Conservation (phyloP, 2,888 invertebrate species). For the Glaucopsyche alexis region DNA sequence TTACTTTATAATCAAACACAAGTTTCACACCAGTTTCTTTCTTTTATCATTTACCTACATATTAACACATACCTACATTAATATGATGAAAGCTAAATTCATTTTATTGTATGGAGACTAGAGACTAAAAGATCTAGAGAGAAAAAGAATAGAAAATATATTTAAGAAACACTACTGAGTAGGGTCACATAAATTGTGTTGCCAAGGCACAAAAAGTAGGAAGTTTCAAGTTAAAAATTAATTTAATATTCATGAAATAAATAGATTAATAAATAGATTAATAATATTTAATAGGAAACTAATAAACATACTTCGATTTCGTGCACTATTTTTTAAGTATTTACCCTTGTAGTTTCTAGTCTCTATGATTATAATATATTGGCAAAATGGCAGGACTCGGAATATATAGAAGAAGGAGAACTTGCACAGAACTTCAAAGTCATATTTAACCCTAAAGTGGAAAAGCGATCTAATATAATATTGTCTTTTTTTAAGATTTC, state of each 20-base stretch:
- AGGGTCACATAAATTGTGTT: too few relatives aligned
- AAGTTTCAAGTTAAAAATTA: too few relatives aligned
- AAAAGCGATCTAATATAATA: not conserved
- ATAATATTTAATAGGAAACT: not conserved
- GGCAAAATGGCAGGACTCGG: constrained; percentile 9
- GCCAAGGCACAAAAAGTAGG: too few relatives aligned
- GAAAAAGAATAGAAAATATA: not conserved
- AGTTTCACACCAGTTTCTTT: too few relatives aligned
- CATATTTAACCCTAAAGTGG: not conserved
- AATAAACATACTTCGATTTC: too few relatives aligned
- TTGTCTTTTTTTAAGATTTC: not conserved
- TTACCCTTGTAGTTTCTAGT: not conserved
- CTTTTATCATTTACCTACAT: too few relatives aligned
- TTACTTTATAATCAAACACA: too few relatives aligned
- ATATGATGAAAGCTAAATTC: not conserved
- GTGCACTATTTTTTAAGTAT: too few relatives aligned
- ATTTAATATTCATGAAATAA: too few relatives aligned
- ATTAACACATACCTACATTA: too few relatives aligned
- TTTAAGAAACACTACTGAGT: not conserved
- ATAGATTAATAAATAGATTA: not conserved
- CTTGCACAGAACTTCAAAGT: not conserved
- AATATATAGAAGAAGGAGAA: constrained; percentile 1
- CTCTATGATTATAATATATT: not conserved
- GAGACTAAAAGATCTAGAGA: not conserved
- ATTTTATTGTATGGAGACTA: not conserved